Percentiles rank a stretch among this genome's conserved stretches.
Conservation (phyloP, 2,888 invertebrate genomes). For the Oscheius myriophilus region DNA sequence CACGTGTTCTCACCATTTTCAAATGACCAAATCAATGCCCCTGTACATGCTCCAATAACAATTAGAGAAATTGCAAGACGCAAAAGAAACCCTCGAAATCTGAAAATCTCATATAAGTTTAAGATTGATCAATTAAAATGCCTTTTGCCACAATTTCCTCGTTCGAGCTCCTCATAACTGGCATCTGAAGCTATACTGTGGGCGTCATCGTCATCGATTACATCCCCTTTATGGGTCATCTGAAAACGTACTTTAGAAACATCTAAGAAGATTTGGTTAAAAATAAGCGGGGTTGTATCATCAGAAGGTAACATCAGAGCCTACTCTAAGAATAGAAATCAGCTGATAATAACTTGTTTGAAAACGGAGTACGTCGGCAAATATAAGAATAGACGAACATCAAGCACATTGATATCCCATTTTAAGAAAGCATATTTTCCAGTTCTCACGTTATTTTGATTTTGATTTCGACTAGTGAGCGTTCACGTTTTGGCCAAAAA, state of each 20-base stretch:
- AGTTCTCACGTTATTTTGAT: no score
- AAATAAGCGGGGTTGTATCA: no score
- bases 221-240: background rate
- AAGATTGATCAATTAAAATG: background rate
- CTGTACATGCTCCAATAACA: constrained; percentile 37
- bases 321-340: no score
- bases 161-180: constrained; percentile 6
- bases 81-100: constrained; percentile 34
- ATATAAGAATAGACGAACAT: no score
- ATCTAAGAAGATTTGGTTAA: no score
- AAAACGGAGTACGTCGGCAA: no score
- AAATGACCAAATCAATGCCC: constrained; percentile 46
- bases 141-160: constrained; percentile 21
- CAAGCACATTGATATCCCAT: no score
- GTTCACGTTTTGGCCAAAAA: no score
- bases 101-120: constrained; percentile 5
- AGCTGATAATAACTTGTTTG: no score
- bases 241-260: constrained; percentile 7
- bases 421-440: no score
- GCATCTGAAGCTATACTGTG: constrained; percentile 13
- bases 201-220: background rate
- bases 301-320: no score
- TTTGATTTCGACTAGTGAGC: no score
- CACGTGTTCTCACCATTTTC: constrained; percentile 33
- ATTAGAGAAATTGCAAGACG: constrained; percentile 36